Evolutionary conservation across 2,113 vertebrate species (phyloP), one percentile per base, ranked within the genome.

Genomic region (Clarias batrachus): DNA sequence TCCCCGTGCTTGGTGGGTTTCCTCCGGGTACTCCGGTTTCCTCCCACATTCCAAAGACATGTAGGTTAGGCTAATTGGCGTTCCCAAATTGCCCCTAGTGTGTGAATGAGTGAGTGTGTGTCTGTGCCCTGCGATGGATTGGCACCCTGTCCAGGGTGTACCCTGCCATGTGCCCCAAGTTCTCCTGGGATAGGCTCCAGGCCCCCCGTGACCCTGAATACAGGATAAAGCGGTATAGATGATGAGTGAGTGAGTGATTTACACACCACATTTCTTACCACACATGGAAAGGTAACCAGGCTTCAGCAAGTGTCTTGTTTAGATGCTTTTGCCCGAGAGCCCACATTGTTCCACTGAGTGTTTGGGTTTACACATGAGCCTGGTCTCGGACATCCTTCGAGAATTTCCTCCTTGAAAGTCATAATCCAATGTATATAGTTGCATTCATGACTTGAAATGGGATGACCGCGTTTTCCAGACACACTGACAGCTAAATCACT

Each of bases 251-350:
- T 2, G 30, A 33, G 30, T 6, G 0, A 41, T 19, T 19, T 71
- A 21, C 7, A 23, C 25, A 74, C 10, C 37, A 52, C 19, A 74
- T 4, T 12, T 74, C 9, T 19, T 19, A 33, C 17, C 56, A 80
- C 17, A 56, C 27, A 59, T 27, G 25, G 2, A 12, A 66, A 66
- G 12, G 13, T 23, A 16, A 41, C 17, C 66, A 25, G 19, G 21
- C 6, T 66, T 74, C 25, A 65, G 17, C 66, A 54, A 54, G 12
- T 33, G 23, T 41, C 60, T 63, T 12, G 56, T 48, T 68, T 1
- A 27, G 48, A 52, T 68, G 62, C 14, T 65, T n/a, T 73, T 80
- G 84, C 85, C 56, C 30, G 17, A 86, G 68, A 65, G 79, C 21
- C 33, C 23, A 85, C 84, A 13, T 37, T 60, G 52, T 71, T 68